phyloP scores from a whole-genome alignment of 37 sponge, comb jelly and placozoan species.

The Aphrocallistes beatrix region DNA sequence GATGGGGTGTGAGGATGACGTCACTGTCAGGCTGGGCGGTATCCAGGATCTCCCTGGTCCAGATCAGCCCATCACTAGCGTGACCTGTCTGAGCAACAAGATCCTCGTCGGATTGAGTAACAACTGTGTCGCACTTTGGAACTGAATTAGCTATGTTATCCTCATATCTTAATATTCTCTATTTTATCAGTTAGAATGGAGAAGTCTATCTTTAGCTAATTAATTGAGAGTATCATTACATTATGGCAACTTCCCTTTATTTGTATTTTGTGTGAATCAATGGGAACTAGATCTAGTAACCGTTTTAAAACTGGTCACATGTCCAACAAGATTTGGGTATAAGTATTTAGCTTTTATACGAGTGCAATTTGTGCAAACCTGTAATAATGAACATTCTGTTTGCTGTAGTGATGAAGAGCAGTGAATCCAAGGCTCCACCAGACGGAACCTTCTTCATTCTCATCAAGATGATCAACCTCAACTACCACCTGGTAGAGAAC shows the following conservation, averaged over 20 bases:
- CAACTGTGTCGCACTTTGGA: not conserved
- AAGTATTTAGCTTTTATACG: too few relatives aligned
- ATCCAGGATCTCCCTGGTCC: not conserved
- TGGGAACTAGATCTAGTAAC: too few relatives aligned
- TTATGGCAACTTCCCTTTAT: too few relatives aligned
- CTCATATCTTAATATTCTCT: too few relatives aligned
- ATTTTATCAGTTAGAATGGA: too few relatives aligned
- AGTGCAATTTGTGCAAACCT: too few relatives aligned
- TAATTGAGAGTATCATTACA: not conserved
- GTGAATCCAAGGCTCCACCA: conserved; percentile 43
- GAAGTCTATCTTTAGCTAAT: too few relatives aligned
- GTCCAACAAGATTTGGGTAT: too few relatives aligned
- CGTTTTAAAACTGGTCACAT: too few relatives aligned
- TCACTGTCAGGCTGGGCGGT: not conserved
- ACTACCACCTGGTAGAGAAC: conserved; percentile 67
- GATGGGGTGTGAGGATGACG: not conserved
- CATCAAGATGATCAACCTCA: conserved; percentile 38
- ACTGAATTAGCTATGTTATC: not conserved
- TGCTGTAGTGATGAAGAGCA: conserved; percentile 33
- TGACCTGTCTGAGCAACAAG: not conserved
- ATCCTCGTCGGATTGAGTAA: not conserved
- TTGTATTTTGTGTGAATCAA: too few relatives aligned
- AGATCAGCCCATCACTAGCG: not conserved
- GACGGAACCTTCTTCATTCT: conserved; percentile 40
- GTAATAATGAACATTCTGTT: too few relatives aligned